Conservation (phyloP, 1,140 invertebrate species). For the Geopemphigus sp. region DNA sequence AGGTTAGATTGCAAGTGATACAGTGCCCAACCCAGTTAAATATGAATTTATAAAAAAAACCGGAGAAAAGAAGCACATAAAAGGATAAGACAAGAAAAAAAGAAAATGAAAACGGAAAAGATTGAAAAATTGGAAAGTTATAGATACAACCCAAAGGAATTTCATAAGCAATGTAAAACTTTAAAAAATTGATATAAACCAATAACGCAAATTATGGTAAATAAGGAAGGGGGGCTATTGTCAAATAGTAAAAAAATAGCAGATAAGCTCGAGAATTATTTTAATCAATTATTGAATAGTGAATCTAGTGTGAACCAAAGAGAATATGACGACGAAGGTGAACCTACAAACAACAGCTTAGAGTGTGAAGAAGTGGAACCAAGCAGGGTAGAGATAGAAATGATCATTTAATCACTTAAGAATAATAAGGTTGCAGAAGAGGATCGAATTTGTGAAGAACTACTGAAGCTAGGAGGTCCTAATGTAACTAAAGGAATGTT, state of each 20-base stretch:
- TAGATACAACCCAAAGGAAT: constrained; percentile 20
- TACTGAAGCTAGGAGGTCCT: constrained; percentile 17
- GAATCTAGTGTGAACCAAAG: not conserved
- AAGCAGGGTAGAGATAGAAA: constrained; percentile 7
- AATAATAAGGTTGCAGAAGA: constrained; percentile 27
- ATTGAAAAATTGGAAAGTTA: constrained; percentile 14
- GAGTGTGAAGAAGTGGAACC: not conserved
- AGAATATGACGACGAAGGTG: not conserved
- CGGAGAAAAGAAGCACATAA: constrained; percentile 26
- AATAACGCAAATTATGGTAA: constrained; percentile 4
- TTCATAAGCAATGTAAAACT: constrained; percentile 9
- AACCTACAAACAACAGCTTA: not conserved
- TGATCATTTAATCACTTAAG: constrained; percentile 20
- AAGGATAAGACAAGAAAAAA: constrained; percentile 27
- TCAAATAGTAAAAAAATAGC: constrained; percentile 11
- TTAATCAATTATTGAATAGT: constrained; percentile 23
- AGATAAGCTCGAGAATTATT: not conserved
- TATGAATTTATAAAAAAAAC: constrained; percentile 1
- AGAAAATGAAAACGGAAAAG: constrained; percentile 36
- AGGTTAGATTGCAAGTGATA: not conserved
- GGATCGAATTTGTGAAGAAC: not conserved
- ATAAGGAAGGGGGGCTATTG: not conserved
- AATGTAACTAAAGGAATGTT: not conserved
- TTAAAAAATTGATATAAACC: constrained; percentile 18
- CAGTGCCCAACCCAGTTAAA: constrained; percentile 17